These are phyloP conservation scores for Columba guinea DNA, from an alignment of 2,797 vertebrate species.

Conservation along the genomic window DNA sequence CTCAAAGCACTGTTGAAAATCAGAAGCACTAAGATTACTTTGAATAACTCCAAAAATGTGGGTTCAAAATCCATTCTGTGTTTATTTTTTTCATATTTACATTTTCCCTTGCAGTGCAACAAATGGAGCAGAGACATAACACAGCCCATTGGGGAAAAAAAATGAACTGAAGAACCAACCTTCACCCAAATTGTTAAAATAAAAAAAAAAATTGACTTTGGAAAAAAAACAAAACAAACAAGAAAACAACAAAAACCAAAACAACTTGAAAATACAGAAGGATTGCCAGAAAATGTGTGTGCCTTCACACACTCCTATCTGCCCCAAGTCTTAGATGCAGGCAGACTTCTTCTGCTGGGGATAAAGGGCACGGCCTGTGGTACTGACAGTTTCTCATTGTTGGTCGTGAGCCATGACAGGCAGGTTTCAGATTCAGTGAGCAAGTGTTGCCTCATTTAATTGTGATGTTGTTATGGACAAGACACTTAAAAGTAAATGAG, in stretches of 20 bases:
- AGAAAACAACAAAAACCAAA: too few species aligned
- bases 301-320: background rate
- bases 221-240: background rate
- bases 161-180: background rate
- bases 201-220: background rate
- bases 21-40: constrained; percentile 34
- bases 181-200: background rate
- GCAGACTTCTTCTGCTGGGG: background rate
- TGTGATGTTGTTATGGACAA: background rate
- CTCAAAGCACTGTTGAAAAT: constrained; percentile 59
- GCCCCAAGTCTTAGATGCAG: background rate
- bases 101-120: background rate
- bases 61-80: constrained; percentile 13
- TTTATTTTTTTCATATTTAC: background rate
- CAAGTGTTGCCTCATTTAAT: background rate
- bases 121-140: background rate
- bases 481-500: background rate
- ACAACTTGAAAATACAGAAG: background rate
- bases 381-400: background rate
- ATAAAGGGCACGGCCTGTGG: background rate
- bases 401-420: background rate
- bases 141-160: background rate
- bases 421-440: background rate
- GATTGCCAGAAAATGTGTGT: background rate
- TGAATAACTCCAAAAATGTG: constrained; percentile 25